These are phyloP conservation scores for Aphis craccivora DNA, from an alignment of 1,140 invertebrate species.

Conservation along the genomic window DNA sequence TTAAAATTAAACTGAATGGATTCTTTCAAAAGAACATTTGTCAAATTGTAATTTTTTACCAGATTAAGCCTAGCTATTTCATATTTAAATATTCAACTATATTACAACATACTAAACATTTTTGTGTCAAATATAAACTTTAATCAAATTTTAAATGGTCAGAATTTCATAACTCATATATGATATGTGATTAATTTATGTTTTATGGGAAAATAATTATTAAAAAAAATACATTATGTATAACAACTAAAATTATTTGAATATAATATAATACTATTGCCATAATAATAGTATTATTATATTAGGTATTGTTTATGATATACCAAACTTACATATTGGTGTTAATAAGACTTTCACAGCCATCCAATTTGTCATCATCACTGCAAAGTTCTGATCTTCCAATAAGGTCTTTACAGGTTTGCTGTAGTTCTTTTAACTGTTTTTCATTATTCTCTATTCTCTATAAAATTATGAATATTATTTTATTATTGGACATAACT, in stretches of 20 bases:
- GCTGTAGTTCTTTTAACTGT: slow-evolving; percentile 78
- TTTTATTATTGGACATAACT: background rate
- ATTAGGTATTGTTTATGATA: background rate
- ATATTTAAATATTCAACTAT: no score
- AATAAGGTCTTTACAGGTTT: slow-evolving; percentile 78
- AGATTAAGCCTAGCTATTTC: no score
- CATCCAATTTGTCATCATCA: slow-evolving; percentile 23
- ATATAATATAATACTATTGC: background rate
- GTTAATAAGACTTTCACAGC: background rate
- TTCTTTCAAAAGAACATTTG: background rate
- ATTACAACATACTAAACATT: no score
- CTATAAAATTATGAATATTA: slow-evolving; percentile 64
- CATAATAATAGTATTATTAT: no score
- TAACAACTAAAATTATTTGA: background rate
- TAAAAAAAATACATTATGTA: background rate
- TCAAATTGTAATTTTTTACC: background rate
- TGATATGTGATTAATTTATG: no score
- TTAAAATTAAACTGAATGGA: background rate
- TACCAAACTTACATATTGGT: slow-evolving; percentile 40
- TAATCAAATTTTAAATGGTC: no score
- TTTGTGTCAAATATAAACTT: no score
- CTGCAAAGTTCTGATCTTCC: slow-evolving; percentile 66
- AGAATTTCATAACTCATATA: no score
- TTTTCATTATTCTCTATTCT: slow-evolving; percentile 80
- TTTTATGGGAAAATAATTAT: background rate